Evolutionary conservation across 2,113 vertebrate species (phyloP).

Genomic region (Siphamia tubifer): DNA sequence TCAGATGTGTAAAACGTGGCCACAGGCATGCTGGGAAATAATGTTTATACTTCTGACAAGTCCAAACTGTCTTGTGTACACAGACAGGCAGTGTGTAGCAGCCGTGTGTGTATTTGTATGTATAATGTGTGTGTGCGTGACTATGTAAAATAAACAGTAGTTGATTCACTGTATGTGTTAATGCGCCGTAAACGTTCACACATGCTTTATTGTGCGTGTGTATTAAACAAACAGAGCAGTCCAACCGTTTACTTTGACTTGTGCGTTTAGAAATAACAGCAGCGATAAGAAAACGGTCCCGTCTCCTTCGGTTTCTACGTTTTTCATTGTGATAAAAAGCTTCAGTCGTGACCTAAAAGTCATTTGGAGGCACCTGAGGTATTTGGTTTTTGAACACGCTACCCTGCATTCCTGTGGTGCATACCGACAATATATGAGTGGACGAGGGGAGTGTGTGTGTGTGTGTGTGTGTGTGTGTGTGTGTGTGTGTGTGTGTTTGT

Average conservation of each 20-base stretch:
- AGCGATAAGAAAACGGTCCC: conserved; percentile 26
- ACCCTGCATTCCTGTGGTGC: too few species aligned
- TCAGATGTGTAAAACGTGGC: conserved; percentile 49
- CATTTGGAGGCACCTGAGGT: too few species aligned
- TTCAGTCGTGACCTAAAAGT: conserved; percentile 67
- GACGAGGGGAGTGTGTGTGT: too few species aligned
- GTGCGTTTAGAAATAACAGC: conserved; percentile 54
- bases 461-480: too few species aligned
- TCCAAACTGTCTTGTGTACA: conserved; percentile 44
- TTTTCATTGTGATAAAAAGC: background rate
- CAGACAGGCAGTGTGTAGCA: conserved; percentile 21
- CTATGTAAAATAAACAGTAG: conserved; percentile 1
- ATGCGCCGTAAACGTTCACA: background rate
- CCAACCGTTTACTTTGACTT: conserved; percentile 27
- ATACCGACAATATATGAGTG: too few species aligned
- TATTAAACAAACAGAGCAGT: background rate
- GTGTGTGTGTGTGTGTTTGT: too few species aligned
- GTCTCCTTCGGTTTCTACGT: background rate
- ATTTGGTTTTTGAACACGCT: too few species aligned
- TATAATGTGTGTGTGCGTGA: too few species aligned
- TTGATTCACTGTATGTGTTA: conserved; percentile 3
- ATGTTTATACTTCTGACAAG: conserved; percentile 58
- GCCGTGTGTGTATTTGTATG: too few species aligned
- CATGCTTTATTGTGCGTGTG: background rate
- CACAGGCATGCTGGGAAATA: conserved; percentile 27